phyloP scores from a whole-genome alignment of 2,113 vertebrate species.

The Ptilorrhoa leucosticta region DNA sequence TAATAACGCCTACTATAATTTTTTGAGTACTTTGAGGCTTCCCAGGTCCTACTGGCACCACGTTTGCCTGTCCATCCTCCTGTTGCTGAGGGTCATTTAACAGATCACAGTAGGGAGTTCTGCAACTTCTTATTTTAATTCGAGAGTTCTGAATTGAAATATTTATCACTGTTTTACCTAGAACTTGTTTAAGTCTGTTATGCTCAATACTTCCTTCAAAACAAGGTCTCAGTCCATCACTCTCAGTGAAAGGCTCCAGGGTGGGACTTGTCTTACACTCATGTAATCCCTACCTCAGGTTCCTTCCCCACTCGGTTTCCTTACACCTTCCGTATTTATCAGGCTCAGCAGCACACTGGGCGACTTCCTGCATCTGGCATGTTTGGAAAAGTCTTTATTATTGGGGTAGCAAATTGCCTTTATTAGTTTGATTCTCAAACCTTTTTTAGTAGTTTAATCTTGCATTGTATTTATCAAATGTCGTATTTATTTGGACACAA shows the following conservation, averaged over 20 bases:
- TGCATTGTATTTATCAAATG: not conserved
- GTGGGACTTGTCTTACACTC: not conserved
- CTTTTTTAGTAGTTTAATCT: not conserved
- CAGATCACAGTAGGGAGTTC: not conserved
- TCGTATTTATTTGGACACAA: not conserved
- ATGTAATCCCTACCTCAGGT: not conserved
- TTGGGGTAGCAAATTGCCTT: not conserved
- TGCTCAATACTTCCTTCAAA: not conserved
- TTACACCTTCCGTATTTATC: not conserved
- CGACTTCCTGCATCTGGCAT: not conserved
- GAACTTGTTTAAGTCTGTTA: not conserved
- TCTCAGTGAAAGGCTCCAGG: not conserved
- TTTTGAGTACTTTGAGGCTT: not conserved
- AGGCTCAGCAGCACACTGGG: not conserved
- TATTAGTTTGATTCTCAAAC: not conserved
- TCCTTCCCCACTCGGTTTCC: not conserved
- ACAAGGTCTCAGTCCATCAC: not conserved
- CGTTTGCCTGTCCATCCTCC: fast-evolving
- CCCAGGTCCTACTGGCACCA: not conserved
- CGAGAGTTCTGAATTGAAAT: not conserved
- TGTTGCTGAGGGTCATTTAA: not conserved
- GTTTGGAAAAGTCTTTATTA: not conserved
- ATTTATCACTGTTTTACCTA: not conserved
- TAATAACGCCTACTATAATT: not conserved
- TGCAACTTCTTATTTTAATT: not conserved